These are phyloP conservation scores for Cephalopterus ornatus DNA, from an alignment of 2,113 vertebrate species.

Conservation along the genomic window DNA sequence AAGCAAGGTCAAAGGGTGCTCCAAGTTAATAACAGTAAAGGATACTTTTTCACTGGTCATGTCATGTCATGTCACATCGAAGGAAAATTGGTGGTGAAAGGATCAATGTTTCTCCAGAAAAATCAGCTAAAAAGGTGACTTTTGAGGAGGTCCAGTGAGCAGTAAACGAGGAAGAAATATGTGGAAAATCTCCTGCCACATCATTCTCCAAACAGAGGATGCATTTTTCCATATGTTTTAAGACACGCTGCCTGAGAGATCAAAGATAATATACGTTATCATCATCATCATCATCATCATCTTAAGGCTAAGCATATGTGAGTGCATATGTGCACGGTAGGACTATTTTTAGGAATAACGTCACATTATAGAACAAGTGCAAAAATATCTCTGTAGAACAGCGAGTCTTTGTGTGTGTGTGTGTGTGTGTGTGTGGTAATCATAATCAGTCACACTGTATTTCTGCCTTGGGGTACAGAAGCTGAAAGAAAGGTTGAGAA, in stretches of 20 bases:
- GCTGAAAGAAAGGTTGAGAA: conserved; percentile 44
- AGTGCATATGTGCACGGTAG: not conserved
- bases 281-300: no score
- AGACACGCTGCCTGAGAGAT: not conserved
- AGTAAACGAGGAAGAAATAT: not conserved
- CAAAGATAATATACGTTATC: not conserved
- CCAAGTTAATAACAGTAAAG: not conserved
- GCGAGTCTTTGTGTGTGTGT: not conserved
- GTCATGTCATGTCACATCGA: no score
- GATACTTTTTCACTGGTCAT: not conserved
- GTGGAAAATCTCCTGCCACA: not conserved
- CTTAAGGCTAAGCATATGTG: not conserved
- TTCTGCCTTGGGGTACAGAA: conserved; percentile 25
- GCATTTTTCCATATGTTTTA: not conserved
- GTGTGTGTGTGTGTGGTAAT: not conserved
- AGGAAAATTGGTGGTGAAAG: not conserved
- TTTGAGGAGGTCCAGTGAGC: not conserved
- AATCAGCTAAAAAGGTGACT: not conserved
- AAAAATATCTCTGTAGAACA: not conserved
- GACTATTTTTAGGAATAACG: not conserved
- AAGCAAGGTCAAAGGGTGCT: not conserved
- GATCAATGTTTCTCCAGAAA: not conserved
- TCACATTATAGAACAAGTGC: not conserved
- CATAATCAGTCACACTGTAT: conserved; percentile 39
- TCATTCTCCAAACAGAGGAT: not conserved